phyloP scores from a whole-genome alignment of 2,888 invertebrate genomes.

The Cantharis nigra region DNA sequence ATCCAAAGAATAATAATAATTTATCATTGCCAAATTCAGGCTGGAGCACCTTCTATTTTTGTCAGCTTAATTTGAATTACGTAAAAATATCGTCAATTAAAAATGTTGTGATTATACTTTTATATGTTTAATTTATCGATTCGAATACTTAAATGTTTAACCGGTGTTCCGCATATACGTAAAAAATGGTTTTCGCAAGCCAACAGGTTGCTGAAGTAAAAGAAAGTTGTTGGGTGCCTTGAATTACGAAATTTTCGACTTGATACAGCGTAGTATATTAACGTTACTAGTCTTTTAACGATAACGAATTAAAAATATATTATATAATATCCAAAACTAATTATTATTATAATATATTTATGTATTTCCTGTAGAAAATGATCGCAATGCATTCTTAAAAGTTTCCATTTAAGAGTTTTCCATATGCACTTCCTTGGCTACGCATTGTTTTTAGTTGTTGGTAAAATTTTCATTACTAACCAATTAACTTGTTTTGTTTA shows the following conservation, averaged over 20 bases:
- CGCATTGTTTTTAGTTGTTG: not conserved
- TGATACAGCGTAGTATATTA: constrained; percentile 36
- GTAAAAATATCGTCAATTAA: not conserved
- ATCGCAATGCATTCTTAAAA: not conserved
- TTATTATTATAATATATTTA: constrained; percentile 16
- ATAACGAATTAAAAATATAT: constrained; percentile 31
- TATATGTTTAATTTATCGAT: not conserved
- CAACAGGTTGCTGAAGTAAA: constrained; percentile 30
- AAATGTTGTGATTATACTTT: not conserved
- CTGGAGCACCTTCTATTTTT: not conserved
- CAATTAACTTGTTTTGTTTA: not conserved
- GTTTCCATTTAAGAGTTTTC: not conserved
- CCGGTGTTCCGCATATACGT: constrained; percentile 11
- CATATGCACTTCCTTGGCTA: not conserved
- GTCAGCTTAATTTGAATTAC: not conserved
- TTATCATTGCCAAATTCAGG: not conserved
- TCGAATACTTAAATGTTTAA: not conserved
- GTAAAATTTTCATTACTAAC: not conserved
- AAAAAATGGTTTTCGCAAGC: constrained; percentile 18
- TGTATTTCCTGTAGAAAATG: constrained; percentile 7
- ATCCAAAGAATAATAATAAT: not conserved
- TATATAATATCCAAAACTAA: constrained; percentile 13
- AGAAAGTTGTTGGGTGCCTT: constrained; percentile 33
- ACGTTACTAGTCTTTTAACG: constrained; percentile 30
- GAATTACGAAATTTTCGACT: constrained; percentile 37